A percentile compares a stretch with the other conserved stretches of the same genome.
Evolutionary conservation across 2,797 vertebrate genomes (phyloP).

Genomic region (Pangasius krempfi): DNA sequence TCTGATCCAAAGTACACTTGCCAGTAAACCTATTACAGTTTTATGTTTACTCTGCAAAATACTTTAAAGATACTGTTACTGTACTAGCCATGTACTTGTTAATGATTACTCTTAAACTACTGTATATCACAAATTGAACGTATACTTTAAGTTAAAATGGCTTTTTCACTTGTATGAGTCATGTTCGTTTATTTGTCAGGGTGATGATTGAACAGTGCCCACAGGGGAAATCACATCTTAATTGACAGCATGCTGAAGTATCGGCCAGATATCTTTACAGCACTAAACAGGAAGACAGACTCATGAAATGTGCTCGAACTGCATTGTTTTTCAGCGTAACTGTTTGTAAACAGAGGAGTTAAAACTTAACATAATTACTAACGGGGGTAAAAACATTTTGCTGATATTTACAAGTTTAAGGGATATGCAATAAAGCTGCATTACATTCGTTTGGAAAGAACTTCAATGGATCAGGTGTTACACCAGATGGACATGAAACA

Average conservation of each 20-base stretch:
- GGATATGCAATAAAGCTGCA: background rate
- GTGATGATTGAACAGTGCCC: slow-evolving; percentile 19
- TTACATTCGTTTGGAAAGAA: background rate
- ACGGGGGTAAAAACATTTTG: background rate
- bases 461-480: background rate
- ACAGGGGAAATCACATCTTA: background rate
- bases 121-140: background rate
- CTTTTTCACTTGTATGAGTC: background rate
- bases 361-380: background rate
- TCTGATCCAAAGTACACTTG: background rate
- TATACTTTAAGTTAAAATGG: background rate
- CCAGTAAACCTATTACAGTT: background rate
- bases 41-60: background rate
- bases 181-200: background rate
- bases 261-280: background rate
- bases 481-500: background rate
- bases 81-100: background rate
- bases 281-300: background rate
- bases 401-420: background rate
- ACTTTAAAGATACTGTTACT: background rate
- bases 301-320: background rate
- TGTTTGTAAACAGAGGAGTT: background rate
- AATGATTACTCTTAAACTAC: background rate
- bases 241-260: slow-evolving; percentile 13
- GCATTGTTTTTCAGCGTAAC: slow-evolving; percentile 13